Evolutionary conservation across 2,113 vertebrate genomes (phyloP), one percentile per base, ranked within the genome.

Genomic region (Arvicanthis niloticus): DNA sequence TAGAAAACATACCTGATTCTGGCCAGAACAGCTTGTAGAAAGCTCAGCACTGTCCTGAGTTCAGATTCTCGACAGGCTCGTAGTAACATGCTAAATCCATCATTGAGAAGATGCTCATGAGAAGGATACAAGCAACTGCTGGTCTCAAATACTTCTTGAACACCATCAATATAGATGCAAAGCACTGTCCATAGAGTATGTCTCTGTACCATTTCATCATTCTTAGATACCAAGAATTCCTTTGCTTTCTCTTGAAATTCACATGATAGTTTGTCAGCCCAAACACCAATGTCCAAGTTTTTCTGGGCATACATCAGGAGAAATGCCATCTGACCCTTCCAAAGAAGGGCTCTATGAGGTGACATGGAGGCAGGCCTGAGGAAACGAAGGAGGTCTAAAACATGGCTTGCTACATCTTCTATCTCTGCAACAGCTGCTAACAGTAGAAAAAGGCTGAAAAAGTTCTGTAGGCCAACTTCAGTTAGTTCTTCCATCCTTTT

Each of bases 401-500:
- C 99, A 82, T 98, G 99, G 97, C 98, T 98, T 70, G 99, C 98
- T 89, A 99, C 99, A 67, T 99, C 99, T 98, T 99, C 99, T 82
- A 99, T 98, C 70, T 99, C 99, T 0, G 98, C 98, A 96, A 99
- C 97, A 86, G 96, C 92, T 67, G 99, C 99, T 97, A 99, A 98
- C 89, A 99, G 97, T 45, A 99, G 98, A 97, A 99, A 99, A 75
- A 99, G 99, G 81, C 97, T 98, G 98, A 99, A 99, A 96, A 99
- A 99, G 98, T 99, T 99, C 97, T 99, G 99, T 70, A 99, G 98
- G 21, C 99, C 99, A 31, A 99, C 98, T 98, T 99, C 99, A 0
- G 99, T 99, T 91, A 99, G 98, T 93, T 99, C 99, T 96, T 99
- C 98, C 99, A 99, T 99, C 98, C 99, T 99, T 97, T 98, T 99